Conservation (phyloP, 2,888 invertebrate species). For the Achlya flavicornis region DNA sequence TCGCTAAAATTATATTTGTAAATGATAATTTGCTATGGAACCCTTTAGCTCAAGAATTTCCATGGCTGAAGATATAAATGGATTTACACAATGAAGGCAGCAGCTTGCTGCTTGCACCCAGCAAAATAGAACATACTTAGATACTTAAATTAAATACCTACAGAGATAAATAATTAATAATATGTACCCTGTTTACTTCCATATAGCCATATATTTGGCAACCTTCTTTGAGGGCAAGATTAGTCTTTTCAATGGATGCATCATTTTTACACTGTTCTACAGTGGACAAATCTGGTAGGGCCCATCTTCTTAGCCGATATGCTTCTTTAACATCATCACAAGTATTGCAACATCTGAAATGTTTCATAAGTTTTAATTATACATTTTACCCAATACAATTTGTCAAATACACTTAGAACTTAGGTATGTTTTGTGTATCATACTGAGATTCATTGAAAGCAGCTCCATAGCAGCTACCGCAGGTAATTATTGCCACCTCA, state of each 20-base stretch:
- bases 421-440: constrained; percentile 33
- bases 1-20: no score
- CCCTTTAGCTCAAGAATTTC: no score
- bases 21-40: no score
- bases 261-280: constrained; percentile 96
- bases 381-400: no score
- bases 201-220: constrained; percentile 97
- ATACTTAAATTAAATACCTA: no score
- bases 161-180: not conserved
- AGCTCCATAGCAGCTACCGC: constrained; percentile 99
- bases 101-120: no score
- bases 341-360: constrained; percentile 95
- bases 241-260: constrained; percentile 88
- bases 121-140: no score
- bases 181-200: constrained; percentile 95
- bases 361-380: no score
- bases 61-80: no score
- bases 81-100: no score
- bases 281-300: constrained; percentile 89
- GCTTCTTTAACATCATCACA: constrained; percentile 98
- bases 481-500: constrained; percentile 82
- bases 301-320: constrained; percentile 94
- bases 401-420: no score
- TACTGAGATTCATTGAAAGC: constrained; percentile 86
- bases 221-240: constrained; percentile 94